phyloP scores from a whole-genome alignment of 1,140 invertebrate genomes.

The Heterodera carotae region DNA sequence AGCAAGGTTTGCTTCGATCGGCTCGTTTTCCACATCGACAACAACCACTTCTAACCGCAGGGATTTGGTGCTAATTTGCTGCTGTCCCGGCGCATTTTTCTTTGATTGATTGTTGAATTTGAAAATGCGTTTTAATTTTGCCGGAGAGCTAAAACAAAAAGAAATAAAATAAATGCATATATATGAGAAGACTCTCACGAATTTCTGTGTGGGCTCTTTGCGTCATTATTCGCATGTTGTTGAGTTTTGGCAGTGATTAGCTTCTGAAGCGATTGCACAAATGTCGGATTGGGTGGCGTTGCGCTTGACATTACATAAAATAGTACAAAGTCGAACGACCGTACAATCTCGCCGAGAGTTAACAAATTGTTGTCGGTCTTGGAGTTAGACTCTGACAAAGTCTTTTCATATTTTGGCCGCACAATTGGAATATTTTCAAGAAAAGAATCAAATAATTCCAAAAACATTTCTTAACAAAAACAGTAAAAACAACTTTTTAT shows the following conservation, averaged over 20 bases:
- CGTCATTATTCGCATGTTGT: background rate
- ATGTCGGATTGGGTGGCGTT: conserved; percentile 14
- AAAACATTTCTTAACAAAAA: conserved; percentile 27
- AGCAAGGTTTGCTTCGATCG: conserved; percentile 10
- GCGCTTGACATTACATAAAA: conserved; percentile 30
- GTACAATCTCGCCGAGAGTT: conserved; percentile 18
- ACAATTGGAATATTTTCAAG: conserved; percentile 27
- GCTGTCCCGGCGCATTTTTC: conserved; percentile 21
- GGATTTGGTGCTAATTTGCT: background rate
- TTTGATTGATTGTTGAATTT: conserved; percentile 23
- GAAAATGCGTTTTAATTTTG: conserved; percentile 37
- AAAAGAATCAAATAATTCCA: conserved; percentile 24
- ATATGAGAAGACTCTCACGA: no score
- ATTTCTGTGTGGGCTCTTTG: conserved; percentile 7
- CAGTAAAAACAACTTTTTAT: no score
- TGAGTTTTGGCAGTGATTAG: conserved; percentile 1
- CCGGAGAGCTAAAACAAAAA: conserved; percentile 34
- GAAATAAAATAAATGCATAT: background rate
- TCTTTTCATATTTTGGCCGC: background rate
- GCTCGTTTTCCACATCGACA: conserved; percentile 21
- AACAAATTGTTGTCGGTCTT: background rate
- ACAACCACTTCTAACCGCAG: conserved; percentile 17
- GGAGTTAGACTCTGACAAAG: background rate
- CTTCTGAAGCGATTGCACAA: conserved; percentile 18
- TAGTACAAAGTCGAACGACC: conserved; percentile 18